A percentile compares a stretch with the other conserved stretches of the same genome.
Conservation (phyloP, 2,888 invertebrate species). For the Biston betularia region DNA sequence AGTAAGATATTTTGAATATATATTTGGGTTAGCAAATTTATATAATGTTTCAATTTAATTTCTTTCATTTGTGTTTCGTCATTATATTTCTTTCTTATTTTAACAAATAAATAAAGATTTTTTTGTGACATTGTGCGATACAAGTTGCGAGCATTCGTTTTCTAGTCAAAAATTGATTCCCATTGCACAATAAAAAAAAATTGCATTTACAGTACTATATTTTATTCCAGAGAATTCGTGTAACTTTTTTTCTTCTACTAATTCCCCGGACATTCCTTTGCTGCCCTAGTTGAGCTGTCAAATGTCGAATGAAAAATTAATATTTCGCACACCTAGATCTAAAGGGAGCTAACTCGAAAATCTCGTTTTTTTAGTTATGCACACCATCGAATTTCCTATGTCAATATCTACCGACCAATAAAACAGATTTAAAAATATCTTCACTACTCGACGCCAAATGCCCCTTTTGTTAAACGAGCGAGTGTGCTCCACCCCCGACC, state of each 20-base stretch:
- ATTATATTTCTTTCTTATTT: background rate
- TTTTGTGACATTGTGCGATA: background rate
- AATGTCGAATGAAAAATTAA: constrained; percentile 1
- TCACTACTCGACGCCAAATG: too few relatives aligned
- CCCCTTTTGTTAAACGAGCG: too few relatives aligned
- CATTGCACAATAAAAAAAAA: constrained; percentile 42
- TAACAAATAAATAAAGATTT: background rate
- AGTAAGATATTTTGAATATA: constrained; percentile 10
- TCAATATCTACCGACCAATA: too few relatives aligned
- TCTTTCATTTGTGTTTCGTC: too few relatives aligned
- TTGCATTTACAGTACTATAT: constrained; percentile 50
- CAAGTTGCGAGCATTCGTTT: constrained; percentile 47
- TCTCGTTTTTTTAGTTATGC: too few relatives aligned
- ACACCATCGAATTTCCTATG: too few relatives aligned
- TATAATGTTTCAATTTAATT: constrained; percentile 5
- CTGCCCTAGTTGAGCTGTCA: background rate
- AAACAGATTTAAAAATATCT: too few relatives aligned
- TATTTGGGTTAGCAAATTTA: constrained; percentile 14
- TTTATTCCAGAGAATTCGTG: constrained; percentile 21
- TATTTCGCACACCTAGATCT: too few relatives aligned
- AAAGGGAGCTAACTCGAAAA: too few relatives aligned
- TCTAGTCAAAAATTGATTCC: constrained; percentile 61
- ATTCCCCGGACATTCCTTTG: constrained; percentile 25
- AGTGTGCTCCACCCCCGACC: too few relatives aligned
- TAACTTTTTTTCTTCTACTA: constrained; percentile 18